phyloP scores from a whole-genome alignment of 2,797 vertebrate species.

The Okamejei kenojei region DNA sequence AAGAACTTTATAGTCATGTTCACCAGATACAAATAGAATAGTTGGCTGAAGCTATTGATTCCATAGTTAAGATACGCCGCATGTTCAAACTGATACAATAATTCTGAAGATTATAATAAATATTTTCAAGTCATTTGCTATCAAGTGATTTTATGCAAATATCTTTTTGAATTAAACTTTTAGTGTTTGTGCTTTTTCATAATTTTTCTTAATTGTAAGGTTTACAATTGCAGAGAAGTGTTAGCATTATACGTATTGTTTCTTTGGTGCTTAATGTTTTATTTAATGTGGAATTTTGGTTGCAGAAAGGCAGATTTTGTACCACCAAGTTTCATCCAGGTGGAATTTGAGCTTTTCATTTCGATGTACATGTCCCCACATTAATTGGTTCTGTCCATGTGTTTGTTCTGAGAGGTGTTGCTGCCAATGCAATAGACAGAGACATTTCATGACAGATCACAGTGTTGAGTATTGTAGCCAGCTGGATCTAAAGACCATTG shows the following conservation, averaged over 20 bases:
- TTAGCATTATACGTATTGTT: neutral
- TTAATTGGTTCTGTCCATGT: neutral
- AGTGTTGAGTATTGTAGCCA: neutral
- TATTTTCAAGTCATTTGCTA: neutral
- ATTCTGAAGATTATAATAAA: too few relatives aligned
- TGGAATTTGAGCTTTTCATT: neutral
- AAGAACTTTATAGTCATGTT: neutral
- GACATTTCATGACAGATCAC: neutral
- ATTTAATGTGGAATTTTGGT: neutral
- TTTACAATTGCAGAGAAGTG: neutral
- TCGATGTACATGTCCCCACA: neutral
- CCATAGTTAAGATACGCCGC: neutral
- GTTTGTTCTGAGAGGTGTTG: neutral
- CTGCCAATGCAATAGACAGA: neutral
- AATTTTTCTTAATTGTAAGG: neutral
- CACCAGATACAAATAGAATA: neutral
- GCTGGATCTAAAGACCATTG: neutral
- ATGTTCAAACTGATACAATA: neutral
- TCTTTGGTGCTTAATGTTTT: too few relatives aligned
- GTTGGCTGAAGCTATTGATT: neutral
- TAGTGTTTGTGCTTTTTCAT: neutral
- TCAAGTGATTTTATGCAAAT: neutral
- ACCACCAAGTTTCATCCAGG: neutral
- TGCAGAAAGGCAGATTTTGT: neutral
- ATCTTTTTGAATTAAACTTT: neutral